Evolutionary conservation across 2,888 invertebrate species (phyloP), one percentile per base, ranked within the genome.

Genomic region (Metopia argyrocephala): DNA sequence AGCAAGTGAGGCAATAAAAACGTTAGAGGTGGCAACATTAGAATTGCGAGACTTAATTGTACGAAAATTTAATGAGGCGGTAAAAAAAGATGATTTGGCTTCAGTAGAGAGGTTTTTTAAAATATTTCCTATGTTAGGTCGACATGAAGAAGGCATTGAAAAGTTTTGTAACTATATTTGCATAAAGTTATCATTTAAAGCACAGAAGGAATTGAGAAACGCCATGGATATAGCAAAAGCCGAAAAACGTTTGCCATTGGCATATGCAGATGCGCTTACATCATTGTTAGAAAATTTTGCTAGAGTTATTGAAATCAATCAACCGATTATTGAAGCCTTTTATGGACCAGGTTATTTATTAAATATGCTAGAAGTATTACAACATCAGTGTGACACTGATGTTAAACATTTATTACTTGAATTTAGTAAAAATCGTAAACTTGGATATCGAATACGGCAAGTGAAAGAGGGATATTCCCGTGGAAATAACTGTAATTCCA

Each of bases 91-190:
- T 85, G 98, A 99, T 89, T 93, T 96, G 52, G 95, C 96, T 0
- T 95, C 96, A 0, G 96, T 98, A 20, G 98, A 98, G 89, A 92
- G 98, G 71, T 96, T 98, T 89, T 99, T 99, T 90, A 98, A 98
- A 91, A 94, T 99, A 86, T 99, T 98, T 91, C 99, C 99, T 0
- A 92, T 98, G 78, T 92, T 99, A 7, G 97, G 97, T 20, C 95
- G 96, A 91, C 96, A 98, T 80, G 94, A 95, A 50, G 96, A 96
- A 85, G 99, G 99, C 0, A 93, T 99, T 15, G 93, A 93, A 76
- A 94, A 96, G 85, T 97, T 98, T 87, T 96, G 97, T 31, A 93
- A 93, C 57, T 98, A 97, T 89, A 92, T 98, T 9, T 95, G 96
- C 83, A 92, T 93, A 9, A 97, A 94, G 92, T 88, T 95, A 7